phyloP scores from a whole-genome alignment of 1,140 invertebrate species.

The Zaprionus vittiger region DNA sequence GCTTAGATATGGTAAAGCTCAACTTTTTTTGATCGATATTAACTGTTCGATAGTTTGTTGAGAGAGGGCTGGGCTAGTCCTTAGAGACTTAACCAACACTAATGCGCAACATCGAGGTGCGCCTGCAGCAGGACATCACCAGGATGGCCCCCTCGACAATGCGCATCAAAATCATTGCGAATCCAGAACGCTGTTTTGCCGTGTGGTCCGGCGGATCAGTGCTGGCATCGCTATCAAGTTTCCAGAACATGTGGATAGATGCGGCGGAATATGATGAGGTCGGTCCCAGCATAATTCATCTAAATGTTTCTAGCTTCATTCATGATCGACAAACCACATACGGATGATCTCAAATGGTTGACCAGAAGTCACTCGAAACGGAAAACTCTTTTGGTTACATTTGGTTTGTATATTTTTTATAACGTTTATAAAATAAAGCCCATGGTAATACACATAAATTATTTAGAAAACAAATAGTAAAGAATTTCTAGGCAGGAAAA shows the following conservation, averaged over 20 bases:
- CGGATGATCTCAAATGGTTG: neutral
- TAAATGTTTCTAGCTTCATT: constrained; percentile 86
- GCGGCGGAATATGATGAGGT: constrained; percentile 93
- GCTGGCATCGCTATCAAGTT: constrained; percentile 92
- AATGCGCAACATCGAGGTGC: constrained; percentile 90
- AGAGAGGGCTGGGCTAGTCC: no score
- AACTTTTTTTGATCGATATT: no score
- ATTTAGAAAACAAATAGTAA: no score
- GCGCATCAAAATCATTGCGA: constrained; percentile 95
- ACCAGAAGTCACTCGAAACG: neutral
- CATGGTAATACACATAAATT: no score
- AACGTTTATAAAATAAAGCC: constrained; percentile 4
- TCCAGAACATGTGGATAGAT: constrained; percentile 96
- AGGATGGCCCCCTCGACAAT: constrained; percentile 92
- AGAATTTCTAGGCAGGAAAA: no score
- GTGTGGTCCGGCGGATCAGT: constrained; percentile 92
- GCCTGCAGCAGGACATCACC: constrained; percentile 94
- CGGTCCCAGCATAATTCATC: constrained; percentile 92
- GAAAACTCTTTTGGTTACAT: neutral
- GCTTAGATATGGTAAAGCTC: no score
- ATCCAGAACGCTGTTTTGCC: constrained; percentile 92
- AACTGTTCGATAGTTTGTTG: no score
- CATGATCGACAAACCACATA: neutral
- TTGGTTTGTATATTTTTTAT: constrained; percentile 35
- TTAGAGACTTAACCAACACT: no score